These are phyloP conservation scores for Leptinotarsa rubiginosa DNA, from an alignment of 2,888 invertebrate species.

Conservation along the genomic window DNA sequence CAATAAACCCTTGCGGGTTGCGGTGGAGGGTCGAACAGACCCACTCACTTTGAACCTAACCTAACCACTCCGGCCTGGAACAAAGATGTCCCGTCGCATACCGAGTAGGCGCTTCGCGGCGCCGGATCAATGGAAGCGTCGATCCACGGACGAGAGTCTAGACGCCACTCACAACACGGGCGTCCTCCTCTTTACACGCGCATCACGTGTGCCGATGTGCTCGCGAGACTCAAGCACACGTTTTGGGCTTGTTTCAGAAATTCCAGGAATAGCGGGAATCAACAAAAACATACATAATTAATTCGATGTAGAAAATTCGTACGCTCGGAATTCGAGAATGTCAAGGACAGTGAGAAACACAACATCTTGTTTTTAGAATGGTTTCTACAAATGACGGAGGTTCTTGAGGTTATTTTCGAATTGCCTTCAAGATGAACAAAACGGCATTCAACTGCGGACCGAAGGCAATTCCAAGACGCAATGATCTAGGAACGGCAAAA, in stretches of 20 bases:
- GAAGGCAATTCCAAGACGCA: too few species aligned
- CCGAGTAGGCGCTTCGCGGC: constrained; percentile 15
- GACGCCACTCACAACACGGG: constrained; percentile 33
- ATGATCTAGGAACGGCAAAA: too few species aligned
- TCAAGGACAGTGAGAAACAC: background rate
- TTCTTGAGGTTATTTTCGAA: too few species aligned
- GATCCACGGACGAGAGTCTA: constrained; percentile 43
- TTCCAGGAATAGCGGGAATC: constrained; percentile 1
- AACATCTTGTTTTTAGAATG: background rate
- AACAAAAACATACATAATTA: background rate
- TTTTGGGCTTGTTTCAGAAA: constrained; percentile 1
- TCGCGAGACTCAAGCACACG: background rate
- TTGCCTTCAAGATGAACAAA: too few species aligned
- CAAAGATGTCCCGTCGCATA: background rate
- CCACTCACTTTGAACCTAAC: too few species aligned
- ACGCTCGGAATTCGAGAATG: background rate
- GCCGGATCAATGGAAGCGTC: constrained; percentile 44
- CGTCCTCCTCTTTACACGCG: constrained; percentile 15
- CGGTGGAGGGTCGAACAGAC: too few species aligned
- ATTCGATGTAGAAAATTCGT: background rate
- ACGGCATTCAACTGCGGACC: too few species aligned
- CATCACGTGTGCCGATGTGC: background rate
- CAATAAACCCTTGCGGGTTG: too few species aligned
- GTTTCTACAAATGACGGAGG: background rate
- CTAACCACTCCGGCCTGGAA: background rate